Base-by-base conservation (phyloP, 2,113 vertebrate genomes). In the Cebus imitator region DNA sequence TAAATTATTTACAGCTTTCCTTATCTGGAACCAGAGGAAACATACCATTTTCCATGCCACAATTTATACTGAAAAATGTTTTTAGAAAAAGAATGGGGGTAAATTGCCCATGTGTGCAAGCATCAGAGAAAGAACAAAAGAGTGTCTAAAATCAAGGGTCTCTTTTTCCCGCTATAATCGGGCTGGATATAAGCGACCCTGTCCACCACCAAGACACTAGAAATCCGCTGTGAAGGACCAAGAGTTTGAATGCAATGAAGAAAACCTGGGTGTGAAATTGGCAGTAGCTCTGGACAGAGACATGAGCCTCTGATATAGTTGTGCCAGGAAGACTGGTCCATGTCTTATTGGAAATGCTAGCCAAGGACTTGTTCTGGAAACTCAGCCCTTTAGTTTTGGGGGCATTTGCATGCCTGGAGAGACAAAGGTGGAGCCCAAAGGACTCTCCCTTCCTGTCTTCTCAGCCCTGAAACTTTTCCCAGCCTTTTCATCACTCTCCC, bases 1-100 rank as follows among this genome's bases (percentile, higher is more conserved):
- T 81, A 76, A 87, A 76, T 97, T 96, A 97, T 95, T 98, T 97
- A 96, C 94, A 76, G 90, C 91, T 88, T 88, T 91, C 95, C 94
- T 96, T 96, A n/a, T 84, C 89, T 83, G 89, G 66, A 94, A 82
- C 35, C 76, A 37, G 88, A 95, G 89, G 91, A 84, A 95, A 70
- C 27, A 70, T 30, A 20, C 72, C 32, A 40, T 76, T 95, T 96
- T 92, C 50, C 52, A 64, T 18, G 37, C 93, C 82, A 70, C 73
- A 3, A 61, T 95, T 93, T 96, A 76, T n/a, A 52, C 78, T 91
- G 55, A 48, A 61, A 96, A 93, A 78, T 50, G 61, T 86, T 91
- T 68, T 88, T 75, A 82, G 81, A 7, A 25, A 64, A 84, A 81
- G 95, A 70, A 45, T 0, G 2, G 43, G 50, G 30, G n/a, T 81